Percentiles rank a stretch among this genome's conserved stretches.
phyloP scores from a whole-genome alignment of 1,140 invertebrate species.

The Pachypeltis micranthus region DNA sequence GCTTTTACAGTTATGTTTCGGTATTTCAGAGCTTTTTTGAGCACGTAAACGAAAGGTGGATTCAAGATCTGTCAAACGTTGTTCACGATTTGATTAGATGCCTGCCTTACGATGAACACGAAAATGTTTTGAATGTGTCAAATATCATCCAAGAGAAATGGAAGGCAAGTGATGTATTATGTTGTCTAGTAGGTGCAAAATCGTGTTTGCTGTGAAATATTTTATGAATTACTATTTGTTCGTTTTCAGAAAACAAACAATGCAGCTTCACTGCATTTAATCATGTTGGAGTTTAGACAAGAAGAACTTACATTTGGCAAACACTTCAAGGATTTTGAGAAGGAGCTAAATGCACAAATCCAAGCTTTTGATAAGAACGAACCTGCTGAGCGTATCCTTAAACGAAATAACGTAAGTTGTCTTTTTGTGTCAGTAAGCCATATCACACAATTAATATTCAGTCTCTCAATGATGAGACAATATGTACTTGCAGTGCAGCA shows the following conservation, averaged over 20 bases:
- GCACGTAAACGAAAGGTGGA: slow-evolving; percentile 66
- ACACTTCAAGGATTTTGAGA: slow-evolving; percentile 77
- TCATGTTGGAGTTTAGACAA: slow-evolving; percentile 76
- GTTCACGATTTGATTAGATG: slow-evolving; percentile 65
- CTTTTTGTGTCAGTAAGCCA: background rate
- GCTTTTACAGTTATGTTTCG: too few species aligned
- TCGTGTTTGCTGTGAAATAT: too few species aligned
- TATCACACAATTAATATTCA: too few species aligned
- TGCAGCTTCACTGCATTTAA: slow-evolving; percentile 69
- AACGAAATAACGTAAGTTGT: slow-evolving; percentile 49
- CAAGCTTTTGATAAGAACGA: slow-evolving; percentile 76
- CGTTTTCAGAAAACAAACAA: slow-evolving; percentile 48
- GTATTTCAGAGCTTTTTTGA: slow-evolving; percentile 68
- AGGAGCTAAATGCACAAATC: slow-evolving; percentile 72
- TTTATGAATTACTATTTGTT: too few species aligned
- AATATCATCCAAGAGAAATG: slow-evolving; percentile 60
- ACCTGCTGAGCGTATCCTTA: slow-evolving; percentile 61
- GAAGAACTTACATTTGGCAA: slow-evolving; percentile 75
- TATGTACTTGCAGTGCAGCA: too few species aligned
- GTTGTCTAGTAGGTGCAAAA: background rate
- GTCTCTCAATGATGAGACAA: too few species aligned
- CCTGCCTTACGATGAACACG: slow-evolving; percentile 54
- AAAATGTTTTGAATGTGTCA: slow-evolving; percentile 52
- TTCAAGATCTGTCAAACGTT: slow-evolving; percentile 64
- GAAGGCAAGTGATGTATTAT: slow-evolving; percentile 37